Conservation (phyloP, 2,888 invertebrate species). For the Zaprionus lineosus region DNA sequence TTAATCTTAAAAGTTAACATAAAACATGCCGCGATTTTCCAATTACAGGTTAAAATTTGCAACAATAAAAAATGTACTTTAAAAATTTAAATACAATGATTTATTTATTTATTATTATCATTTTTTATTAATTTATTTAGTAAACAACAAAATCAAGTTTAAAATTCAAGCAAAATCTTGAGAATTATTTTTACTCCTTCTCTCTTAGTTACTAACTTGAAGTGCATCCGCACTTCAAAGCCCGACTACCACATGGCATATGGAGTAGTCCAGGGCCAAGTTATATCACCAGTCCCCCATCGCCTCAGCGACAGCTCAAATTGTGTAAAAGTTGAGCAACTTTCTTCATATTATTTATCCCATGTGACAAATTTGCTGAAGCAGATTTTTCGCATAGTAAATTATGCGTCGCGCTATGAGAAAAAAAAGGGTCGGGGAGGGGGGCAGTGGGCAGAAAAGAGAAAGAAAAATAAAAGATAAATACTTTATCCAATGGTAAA, state of each 20-base stretch:
- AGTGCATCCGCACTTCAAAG: no score
- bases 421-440: no score
- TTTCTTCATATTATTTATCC: slow-evolving; percentile 75
- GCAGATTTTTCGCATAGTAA: slow-evolving; percentile 68
- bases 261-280: slow-evolving; percentile 61
- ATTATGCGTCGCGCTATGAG: slow-evolving; percentile 47
- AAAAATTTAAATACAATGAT: no score
- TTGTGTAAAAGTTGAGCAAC: slow-evolving; percentile 55
- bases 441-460: slow-evolving; percentile 22
- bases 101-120: no score
- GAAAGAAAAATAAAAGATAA: slow-evolving; percentile 31
- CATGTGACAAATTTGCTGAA: slow-evolving; percentile 78
- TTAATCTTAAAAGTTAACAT: no score
- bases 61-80: no score
- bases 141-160: no score
- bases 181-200: no score
- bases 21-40: no score
- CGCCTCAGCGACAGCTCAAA: slow-evolving; percentile 22
- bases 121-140: no score
- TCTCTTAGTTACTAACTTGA: not conserved
- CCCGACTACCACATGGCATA: slow-evolving; percentile 59
- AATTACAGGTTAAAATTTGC: no score
- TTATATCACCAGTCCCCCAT: slow-evolving; percentile 49
- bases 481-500: slow-evolving; percentile 9
- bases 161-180: no score